Percentiles rank a stretch among this genome's conserved stretches.
These are phyloP conservation scores for Sebastes vulpes DNA, from an alignment of 2,797 vertebrate species.

Conservation along the genomic window DNA sequence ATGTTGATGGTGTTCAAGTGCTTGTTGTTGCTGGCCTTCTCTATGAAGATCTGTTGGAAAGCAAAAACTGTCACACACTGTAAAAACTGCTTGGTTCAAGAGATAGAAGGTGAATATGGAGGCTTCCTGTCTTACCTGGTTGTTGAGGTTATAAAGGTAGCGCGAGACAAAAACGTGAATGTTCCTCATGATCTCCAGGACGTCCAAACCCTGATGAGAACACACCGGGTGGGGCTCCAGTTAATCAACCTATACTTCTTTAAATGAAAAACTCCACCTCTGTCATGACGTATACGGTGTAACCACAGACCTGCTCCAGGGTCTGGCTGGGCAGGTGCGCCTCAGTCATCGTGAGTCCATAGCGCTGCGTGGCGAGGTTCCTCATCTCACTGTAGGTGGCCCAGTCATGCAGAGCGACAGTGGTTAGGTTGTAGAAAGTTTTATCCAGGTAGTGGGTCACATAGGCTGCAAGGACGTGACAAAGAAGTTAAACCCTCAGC, in stretches of 20 bases:
- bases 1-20: conserved; percentile 99
- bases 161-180: conserved; percentile 99
- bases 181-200: conserved; percentile 99
- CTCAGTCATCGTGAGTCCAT: conserved; percentile 96
- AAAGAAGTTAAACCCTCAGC: not conserved
- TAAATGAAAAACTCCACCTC: too few species aligned
- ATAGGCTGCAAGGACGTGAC: conserved; percentile 83
- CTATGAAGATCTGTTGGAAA: conserved; percentile 93
- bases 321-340: conserved; percentile 98
- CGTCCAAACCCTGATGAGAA: conserved; percentile 92
- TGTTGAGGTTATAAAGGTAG: conserved; percentile 99
- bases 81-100: not conserved
- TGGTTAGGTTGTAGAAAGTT: conserved; percentile 98
- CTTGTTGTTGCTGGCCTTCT: conserved; percentile 98
- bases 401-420: conserved; percentile 98
- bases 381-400: conserved; percentile 99
- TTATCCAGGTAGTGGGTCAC: conserved; percentile 99
- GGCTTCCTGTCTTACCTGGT: conserved; percentile 87
- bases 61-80: not conserved
- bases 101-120: not conserved
- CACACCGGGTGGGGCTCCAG: not conserved
- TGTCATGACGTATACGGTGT: rapidly evolving
- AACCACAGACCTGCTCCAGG: conserved; percentile 91
- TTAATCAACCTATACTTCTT: not conserved
- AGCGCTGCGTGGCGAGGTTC: conserved; percentile 96